These are phyloP conservation scores for Ctenomys sociabilis DNA, from an alignment of 2,113 vertebrate genomes.

Conservation along the genomic window DNA sequence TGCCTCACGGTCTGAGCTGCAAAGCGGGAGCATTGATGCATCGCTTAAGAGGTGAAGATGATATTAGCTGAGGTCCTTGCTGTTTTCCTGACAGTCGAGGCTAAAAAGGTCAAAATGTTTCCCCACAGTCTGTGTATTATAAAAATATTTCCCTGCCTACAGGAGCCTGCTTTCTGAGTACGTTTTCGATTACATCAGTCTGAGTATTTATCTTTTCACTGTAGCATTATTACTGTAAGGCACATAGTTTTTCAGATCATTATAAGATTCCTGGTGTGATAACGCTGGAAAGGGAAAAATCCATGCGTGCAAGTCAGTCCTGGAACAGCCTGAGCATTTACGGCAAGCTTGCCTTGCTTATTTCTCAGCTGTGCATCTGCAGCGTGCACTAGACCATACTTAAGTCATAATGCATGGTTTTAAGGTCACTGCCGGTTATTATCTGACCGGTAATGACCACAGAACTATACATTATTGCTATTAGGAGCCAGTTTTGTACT, in stretches of 20 bases:
- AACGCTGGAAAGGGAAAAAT: slow-evolving; percentile 71
- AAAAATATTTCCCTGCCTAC: not conserved
- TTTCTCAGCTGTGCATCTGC: slow-evolving; percentile 77
- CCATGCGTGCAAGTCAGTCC: slow-evolving; percentile 7
- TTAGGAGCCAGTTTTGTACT: slow-evolving; percentile 77
- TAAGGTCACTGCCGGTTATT: slow-evolving; percentile 81
- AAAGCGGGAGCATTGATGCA: slow-evolving; percentile 4
- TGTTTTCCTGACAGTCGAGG: slow-evolving; percentile 24
- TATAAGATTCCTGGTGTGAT: slow-evolving; percentile 81
- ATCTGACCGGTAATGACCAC: slow-evolving; percentile 81
- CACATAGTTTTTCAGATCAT: slow-evolving; percentile 80
- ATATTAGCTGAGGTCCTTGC: not conserved
- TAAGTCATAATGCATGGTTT: slow-evolving; percentile 79
- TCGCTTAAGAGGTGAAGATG: not conserved
- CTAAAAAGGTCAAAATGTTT: slow-evolving; percentile 25
- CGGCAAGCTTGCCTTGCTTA: slow-evolving; percentile 58
- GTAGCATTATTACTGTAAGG: slow-evolving; percentile 64
- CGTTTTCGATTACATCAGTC: slow-evolving; percentile 2
- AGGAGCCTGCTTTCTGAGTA: not conserved
- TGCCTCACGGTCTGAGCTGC: not conserved
- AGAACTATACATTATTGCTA: slow-evolving; percentile 77
- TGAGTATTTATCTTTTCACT: slow-evolving; percentile 71
- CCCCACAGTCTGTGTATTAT: not conserved
- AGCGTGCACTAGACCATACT: slow-evolving; percentile 71
- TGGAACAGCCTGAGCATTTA: slow-evolving; percentile 66